Evolutionary conservation across 2,797 vertebrate genomes (phyloP).

Genomic region (Zalophus californianus): DNA sequence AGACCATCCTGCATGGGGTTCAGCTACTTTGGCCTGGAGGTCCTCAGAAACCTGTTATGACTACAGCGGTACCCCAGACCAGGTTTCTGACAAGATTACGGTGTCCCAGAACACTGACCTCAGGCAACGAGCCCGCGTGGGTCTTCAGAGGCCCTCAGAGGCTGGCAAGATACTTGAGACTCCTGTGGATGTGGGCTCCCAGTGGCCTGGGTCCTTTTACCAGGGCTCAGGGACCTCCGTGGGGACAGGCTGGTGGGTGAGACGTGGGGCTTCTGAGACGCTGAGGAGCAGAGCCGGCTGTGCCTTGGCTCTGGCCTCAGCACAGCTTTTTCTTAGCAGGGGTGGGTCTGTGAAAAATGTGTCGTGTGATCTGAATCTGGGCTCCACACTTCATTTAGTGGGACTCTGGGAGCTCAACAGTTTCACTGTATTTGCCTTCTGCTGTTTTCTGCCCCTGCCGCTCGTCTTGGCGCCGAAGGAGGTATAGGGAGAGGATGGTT

Average conservation of each 20-base stretch:
- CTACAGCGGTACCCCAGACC: too few species aligned
- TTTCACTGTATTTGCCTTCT: accelerated
- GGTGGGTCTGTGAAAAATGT: accelerated
- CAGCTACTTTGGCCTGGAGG: neutral
- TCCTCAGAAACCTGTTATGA: neutral
- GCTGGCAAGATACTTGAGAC: neutral
- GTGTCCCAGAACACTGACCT: neutral
- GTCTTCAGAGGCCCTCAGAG: neutral
- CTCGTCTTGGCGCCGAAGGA: neutral
- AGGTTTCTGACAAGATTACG: neutral
- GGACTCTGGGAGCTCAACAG: neutral
- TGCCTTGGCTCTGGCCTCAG: neutral
- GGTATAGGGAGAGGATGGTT: neutral
- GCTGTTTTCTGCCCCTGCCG: accelerated
- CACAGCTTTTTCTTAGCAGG: neutral
- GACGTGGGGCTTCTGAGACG: neutral
- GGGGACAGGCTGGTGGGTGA: neutral
- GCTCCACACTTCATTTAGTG: neutral
- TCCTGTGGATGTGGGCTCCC: neutral
- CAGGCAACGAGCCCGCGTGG: neutral
- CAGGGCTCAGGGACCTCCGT: accelerated
- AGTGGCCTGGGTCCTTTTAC: neutral
- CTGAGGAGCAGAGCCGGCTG: neutral
- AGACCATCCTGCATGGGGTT: neutral
- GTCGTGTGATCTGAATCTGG: accelerated